Percentiles rank a stretch among this genome's conserved stretches.
Conservation (phyloP, 2,113 vertebrate species). For the Spheniscus mendiculus region DNA sequence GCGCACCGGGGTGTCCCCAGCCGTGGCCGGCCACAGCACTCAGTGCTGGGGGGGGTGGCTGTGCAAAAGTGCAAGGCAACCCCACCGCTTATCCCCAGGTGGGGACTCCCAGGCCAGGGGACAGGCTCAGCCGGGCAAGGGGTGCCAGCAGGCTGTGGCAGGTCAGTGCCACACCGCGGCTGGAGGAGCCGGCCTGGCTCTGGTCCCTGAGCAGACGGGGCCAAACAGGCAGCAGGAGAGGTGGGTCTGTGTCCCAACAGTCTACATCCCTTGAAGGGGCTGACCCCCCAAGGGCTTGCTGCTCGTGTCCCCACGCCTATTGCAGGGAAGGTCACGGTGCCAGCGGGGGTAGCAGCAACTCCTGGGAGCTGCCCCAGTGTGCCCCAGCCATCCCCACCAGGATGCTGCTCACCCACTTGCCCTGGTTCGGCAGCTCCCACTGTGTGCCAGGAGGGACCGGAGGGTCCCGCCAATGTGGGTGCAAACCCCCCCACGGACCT, state of each 20-base stretch:
- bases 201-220: neutral
- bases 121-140: neutral
- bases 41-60: accelerated
- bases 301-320: accelerated
- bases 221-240: neutral
- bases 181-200: neutral
- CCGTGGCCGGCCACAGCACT: accelerated
- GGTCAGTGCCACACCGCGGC: neutral
- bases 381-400: neutral
- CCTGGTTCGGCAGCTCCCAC: neutral
- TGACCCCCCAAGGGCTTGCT: neutral
- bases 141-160: neutral
- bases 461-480: neutral
- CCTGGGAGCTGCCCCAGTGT: neutral
- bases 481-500: neutral
- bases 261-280: neutral
- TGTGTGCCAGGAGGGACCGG: neutral
- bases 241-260: neutral
- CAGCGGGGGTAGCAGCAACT: neutral
- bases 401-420: neutral
- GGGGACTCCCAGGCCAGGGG: neutral
- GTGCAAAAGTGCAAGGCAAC: neutral
- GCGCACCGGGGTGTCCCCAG: neutral
- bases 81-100: accelerated
- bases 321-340: neutral